Evolutionary conservation across 2,113 vertebrate genomes (phyloP), one percentile per base, ranked within the genome.

Genomic region (Apistogramma diplotaenia): DNA sequence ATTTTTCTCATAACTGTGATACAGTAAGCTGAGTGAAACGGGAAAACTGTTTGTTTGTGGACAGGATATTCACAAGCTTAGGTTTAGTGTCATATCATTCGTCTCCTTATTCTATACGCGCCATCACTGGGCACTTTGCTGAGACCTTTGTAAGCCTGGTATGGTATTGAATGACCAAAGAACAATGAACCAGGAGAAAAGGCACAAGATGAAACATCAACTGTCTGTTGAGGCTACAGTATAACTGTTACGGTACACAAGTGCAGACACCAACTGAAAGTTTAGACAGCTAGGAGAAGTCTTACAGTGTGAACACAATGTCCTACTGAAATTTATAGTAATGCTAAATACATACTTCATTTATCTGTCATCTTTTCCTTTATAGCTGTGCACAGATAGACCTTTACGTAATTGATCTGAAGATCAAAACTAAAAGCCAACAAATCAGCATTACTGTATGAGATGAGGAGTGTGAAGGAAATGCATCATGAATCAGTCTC

Each of bases 11-110:
- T 49, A 59, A 79, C 23, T 70, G 49, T 19, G 9, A 79, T 33
- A n/a, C n/a, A n/a, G n/a, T 72, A 76, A 85, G 85, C 74, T 75
- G 6, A 35, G 21, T n/a, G n/a, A 4, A 61, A 62, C n/a, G 31
- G 27, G 25, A 31, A 23, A 73, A 83, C 13, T 56, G 51, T 67
- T 10, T 76, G 43, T 81, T 35, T 56, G 16, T 29, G 40, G 37
- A 78, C n/a, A 70, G n/a, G 60, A 83, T 76, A 57, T 85, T 87
- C 71, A 35, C 15, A 43, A 37, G 8, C 54, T 72, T 2, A 56
- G 21, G 13, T 57, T 79, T 37, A 43, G 16, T 15, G 11, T 40
- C 1, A 33, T 21, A 60, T 77, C 5, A 43, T 76, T 59, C 73
- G 43, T 40, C 12, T 74, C 8, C 15, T 29, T 12, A 23, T 3